Percentiles rank a stretch among this genome's conserved stretches.
These are phyloP conservation scores for Salvelinus alpinus DNA, from an alignment of 2,113 vertebrate genomes.

Conservation along the genomic window DNA sequence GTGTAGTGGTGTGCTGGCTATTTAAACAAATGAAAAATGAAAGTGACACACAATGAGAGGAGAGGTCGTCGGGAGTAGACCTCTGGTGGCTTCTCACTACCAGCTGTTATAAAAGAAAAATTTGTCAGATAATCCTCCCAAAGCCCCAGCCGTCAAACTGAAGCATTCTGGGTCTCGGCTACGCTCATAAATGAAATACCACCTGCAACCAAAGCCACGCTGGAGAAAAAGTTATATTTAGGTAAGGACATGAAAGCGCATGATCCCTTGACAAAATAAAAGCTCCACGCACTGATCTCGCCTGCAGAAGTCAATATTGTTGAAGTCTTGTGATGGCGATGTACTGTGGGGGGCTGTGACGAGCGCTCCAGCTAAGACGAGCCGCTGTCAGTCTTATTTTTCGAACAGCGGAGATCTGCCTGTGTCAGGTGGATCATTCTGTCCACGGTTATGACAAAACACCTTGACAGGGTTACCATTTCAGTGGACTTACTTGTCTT, in stretches of 20 bases:
- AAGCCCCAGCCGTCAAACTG: slow-evolving; percentile 76
- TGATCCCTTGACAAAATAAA: slow-evolving; percentile 80
- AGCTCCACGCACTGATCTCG: slow-evolving; percentile 74
- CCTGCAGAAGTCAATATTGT: slow-evolving; percentile 71
- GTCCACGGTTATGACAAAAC: slow-evolving; percentile 27
- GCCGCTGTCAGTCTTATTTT: slow-evolving; percentile 59
- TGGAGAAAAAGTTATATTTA: slow-evolving; percentile 74
- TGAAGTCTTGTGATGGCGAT: slow-evolving; percentile 61
- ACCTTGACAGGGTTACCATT: slow-evolving; percentile 44
- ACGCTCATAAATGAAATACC: slow-evolving; percentile 78
- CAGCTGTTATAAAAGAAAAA: slow-evolving; percentile 86
- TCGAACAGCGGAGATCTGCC: slow-evolving; percentile 29
- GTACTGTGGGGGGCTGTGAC: slow-evolving; percentile 41
- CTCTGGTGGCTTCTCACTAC: slow-evolving; percentile 79
- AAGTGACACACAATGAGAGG: slow-evolving; percentile 62
- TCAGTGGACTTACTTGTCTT: slow-evolving; percentile 15
- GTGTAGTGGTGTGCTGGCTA: slow-evolving; percentile 37
- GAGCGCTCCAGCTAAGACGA: slow-evolving; percentile 53
- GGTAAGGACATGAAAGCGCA: slow-evolving; percentile 73
- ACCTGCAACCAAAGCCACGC: slow-evolving; percentile 62
- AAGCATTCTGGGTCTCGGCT: slow-evolving; percentile 78
- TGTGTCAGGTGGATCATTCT: slow-evolving; percentile 50
- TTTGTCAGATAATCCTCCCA: slow-evolving; percentile 81
- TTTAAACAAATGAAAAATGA: slow-evolving; percentile 68
- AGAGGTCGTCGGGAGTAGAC: slow-evolving; percentile 66